Evolutionary conservation across 2,113 vertebrate genomes (phyloP), one percentile per base, ranked within the genome.

Genomic region (Poeciliopsis turrubarensis): DNA sequence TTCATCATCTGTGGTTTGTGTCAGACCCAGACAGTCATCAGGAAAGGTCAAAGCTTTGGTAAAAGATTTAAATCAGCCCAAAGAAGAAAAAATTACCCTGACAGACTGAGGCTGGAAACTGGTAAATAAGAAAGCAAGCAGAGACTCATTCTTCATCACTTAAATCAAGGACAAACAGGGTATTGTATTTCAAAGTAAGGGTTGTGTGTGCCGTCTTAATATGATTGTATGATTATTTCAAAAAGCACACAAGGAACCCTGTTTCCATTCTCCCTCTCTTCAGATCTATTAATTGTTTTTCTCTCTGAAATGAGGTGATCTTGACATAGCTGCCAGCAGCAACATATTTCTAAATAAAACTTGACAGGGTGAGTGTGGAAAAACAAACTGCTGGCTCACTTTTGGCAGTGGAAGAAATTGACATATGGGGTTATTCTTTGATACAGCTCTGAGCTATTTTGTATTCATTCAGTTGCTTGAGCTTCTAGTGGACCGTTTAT

Each of bases 1-100:
- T 89, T 91, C 89, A 91, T 94, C 90, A 88, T 85, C 79, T 80
- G 68, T 72, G 83, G 86, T 93, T 92, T 90, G 86, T 89, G 88
- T 93, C 90, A 83, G 87, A 88, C 73, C 76, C 72, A 93, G 89
- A 92, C 85, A 86, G 89, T 86, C 86, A 91, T 84, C 83, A 88
- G 87, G 80, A 94, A 94, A 95, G 93, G 94, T 95, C 92, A 92
- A 41, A 83, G 87, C 91, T 87, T 77, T 77, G 39, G 86, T 89
- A 90, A 93, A 94, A 92, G 87, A 93, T 92, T 90, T 91, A 91
- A 92, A 94, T 92, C 91, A 88, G 12, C 74, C 64, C 68, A 69
- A 68, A 77, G 82, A 84, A 91, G 87, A 92, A 88, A 91, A 83
- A 94, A 93, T 84, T 88, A 91, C 90, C 85, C 89, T 92, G 94